Evolutionary conservation across 1,140 invertebrate species (phyloP), one percentile per base, ranked within the genome.

Genomic region (Aphelenchoides fujianensis): DNA sequence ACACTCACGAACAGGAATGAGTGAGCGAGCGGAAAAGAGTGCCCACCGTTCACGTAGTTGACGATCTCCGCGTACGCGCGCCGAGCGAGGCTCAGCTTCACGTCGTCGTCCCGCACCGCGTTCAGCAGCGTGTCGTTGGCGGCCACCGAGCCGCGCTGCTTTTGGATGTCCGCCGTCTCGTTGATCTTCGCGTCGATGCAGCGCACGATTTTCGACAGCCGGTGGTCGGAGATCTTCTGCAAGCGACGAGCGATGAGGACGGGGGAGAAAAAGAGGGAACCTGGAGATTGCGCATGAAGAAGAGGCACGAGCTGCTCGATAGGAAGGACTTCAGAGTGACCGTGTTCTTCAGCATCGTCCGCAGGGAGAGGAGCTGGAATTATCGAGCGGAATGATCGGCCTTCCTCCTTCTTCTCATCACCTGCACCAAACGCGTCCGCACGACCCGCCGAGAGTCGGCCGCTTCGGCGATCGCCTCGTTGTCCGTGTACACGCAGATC

Each of bases 111-210:
- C 27, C 28, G 34, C 9, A 77, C 73, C 12, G 75, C 75, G 59
- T 57, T 68, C 35, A 77, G 35, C 5, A 74, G 32, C 27, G 55
- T 31, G 23, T 79, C 77, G 32, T 77, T 79, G 16, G 32, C 59
- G 7, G 36, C 71, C 16, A 79, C 35, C 32, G 57, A 75, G 7
- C 59, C 64, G 9, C 72, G 75, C n/a, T 57, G 31, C n/a, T 76
- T 79, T 2, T 68, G 30, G 5, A 41, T 30, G 12, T 36, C 34
- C 7, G 70, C 64, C 34, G 67, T 32, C 1, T 32, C 27, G 3
- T 75, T 41, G 31, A 76, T 76, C 48, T 69, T 74, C 31, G 69
- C 37, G 32, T 79, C 74, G 23, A 76, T 74, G 32, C 73, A 34
- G 23, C 68, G 54, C 23, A 27, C 28, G 28, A 76, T 76, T 53